Percentiles rank a stretch among this genome's conserved stretches.
These are phyloP conservation scores for Chelonus formosanus DNA, from an alignment of 2,888 invertebrate genomes.

Conservation along the genomic window DNA sequence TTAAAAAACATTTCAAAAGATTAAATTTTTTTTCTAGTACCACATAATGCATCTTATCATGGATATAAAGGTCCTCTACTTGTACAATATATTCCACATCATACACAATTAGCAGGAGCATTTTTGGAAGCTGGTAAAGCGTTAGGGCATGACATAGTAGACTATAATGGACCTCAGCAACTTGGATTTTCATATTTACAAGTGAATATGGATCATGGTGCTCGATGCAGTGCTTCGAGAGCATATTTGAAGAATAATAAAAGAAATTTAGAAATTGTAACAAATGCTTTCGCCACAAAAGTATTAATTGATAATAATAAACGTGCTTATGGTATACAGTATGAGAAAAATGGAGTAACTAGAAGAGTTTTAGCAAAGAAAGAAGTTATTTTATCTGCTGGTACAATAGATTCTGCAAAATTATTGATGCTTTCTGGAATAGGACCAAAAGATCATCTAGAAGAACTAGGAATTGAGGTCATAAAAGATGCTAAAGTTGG, in stretches of 20 bases:
- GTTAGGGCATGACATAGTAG: conserved; percentile 60
- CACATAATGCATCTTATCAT: conserved; percentile 67
- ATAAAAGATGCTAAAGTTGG: conserved; percentile 75
- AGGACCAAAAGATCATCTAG: conserved; percentile 72
- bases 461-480: conserved; percentile 70
- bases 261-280: conserved; percentile 57
- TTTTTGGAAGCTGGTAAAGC: conserved; percentile 60
- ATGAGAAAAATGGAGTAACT: conserved; percentile 68
- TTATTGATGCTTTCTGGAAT: conserved; percentile 75
- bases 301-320: conserved; percentile 54
- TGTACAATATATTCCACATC: conserved; percentile 62
- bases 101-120: conserved; percentile 57
- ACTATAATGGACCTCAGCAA: conserved; percentile 66
- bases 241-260: conserved; percentile 67
- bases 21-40: conserved; percentile 64
- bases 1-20: background rate
- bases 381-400: conserved; percentile 74
- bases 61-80: conserved; percentile 59
- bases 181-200: conserved; percentile 69
- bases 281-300: conserved; percentile 53
- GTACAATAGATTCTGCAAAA: conserved; percentile 84
- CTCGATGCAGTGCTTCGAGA: conserved; percentile 67
- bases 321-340: conserved; percentile 57
- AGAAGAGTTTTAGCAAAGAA: conserved; percentile 69
- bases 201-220: conserved; percentile 67